Percentiles rank a stretch among this genome's conserved stretches.
These are phyloP conservation scores for Crocuta crocuta DNA, from an alignment of 2,113 vertebrate species.

Conservation along the genomic window DNA sequence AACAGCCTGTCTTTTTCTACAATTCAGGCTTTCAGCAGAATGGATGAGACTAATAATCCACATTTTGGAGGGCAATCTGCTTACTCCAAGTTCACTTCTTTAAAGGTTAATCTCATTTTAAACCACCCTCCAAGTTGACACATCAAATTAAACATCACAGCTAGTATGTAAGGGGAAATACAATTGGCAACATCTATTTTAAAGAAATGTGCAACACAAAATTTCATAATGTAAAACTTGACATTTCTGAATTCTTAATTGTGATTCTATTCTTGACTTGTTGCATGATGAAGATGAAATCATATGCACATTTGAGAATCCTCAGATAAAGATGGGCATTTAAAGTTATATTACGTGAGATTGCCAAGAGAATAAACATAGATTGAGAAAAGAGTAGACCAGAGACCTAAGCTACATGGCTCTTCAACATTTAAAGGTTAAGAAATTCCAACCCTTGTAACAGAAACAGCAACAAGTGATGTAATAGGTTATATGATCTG, in stretches of 20 bases:
- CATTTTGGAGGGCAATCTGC: not conserved
- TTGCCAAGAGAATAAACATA: not conserved
- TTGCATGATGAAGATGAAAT: not conserved
- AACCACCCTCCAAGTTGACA: not conserved
- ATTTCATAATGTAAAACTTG: not conserved
- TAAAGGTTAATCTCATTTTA: constrained; percentile 39
- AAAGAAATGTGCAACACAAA: not conserved
- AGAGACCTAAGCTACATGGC: not conserved
- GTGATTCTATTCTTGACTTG: not conserved
- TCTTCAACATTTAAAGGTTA: constrained; percentile 28
- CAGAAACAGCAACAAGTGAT: not conserved
- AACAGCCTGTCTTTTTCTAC: not conserved
- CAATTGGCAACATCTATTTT: not conserved
- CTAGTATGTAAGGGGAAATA: constrained; percentile 20
- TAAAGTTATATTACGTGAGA: constrained; percentile 38
- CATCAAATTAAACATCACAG: not conserved
- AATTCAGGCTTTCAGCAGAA: not conserved
- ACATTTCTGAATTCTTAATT: constrained; percentile 8
- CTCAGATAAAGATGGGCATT: not conserved
- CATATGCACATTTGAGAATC: not conserved
- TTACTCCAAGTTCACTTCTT: constrained; percentile 12
- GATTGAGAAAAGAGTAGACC: not conserved
- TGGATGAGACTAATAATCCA: not conserved
- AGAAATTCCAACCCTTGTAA: not conserved
- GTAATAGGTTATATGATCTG: not conserved